phyloP scores from a whole-genome alignment of 2,797 vertebrate genomes.

The Microhierax caerulescens region DNA sequence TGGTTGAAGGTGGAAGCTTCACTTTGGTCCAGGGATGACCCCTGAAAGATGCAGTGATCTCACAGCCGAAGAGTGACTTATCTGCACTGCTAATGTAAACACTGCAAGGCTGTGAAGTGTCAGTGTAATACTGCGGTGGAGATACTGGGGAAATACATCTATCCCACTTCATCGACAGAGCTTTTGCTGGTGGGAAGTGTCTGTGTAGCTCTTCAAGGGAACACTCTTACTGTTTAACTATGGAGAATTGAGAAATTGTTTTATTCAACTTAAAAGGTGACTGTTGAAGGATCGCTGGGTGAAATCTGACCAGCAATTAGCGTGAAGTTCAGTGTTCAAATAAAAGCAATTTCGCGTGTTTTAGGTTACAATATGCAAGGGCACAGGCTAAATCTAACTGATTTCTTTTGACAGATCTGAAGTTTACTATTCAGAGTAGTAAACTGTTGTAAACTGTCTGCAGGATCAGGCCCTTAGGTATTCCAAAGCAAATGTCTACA shows the following conservation, averaged over 20 bases:
- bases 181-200: neutral
- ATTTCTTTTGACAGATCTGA: neutral
- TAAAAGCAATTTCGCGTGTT: neutral
- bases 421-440: neutral
- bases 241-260: neutral
- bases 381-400: neutral
- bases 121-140: neutral
- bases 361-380: neutral
- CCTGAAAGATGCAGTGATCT: neutral
- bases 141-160: neutral
- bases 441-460: neutral
- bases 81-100: neutral
- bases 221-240: neutral
- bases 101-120: neutral
- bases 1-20: neutral
- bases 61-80: neutral
- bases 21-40: neutral
- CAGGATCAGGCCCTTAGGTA: neutral
- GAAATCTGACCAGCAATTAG: neutral
- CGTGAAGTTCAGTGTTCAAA: neutral
- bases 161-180: neutral
- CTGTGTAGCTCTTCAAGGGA: neutral
- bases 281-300: neutral
- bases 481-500: neutral
- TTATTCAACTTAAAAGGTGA: neutral